Evolutionary conservation across 1,140 invertebrate genomes (phyloP).

Genomic region (Atta colombica): DNA sequence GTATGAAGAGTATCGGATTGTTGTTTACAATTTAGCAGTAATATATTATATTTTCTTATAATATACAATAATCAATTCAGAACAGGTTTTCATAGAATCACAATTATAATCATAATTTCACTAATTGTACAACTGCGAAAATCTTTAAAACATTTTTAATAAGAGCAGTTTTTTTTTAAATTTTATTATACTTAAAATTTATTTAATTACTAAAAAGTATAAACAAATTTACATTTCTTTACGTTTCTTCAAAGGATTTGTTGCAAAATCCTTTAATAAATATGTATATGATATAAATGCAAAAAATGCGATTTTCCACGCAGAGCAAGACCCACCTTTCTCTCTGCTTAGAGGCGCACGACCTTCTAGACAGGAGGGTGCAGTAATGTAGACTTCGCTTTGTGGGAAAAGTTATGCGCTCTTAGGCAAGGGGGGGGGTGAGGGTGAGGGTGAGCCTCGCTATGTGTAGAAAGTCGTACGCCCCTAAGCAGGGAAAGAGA

Average conservation of each 20-base stretch:
- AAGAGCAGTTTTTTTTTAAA: slow-evolving; percentile 58
- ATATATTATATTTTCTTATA: slow-evolving; percentile 68
- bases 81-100: background rate
- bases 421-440: too few species aligned
- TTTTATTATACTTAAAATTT: too few species aligned
- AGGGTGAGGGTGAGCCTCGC: too few species aligned
- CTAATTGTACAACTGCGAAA: slow-evolving; percentile 29
- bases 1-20: slow-evolving; percentile 31
- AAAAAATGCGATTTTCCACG: background rate
- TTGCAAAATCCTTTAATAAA: slow-evolving; percentile 17
- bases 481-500: too few species aligned
- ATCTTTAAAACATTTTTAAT: slow-evolving; percentile 9
- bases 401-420: too few species aligned
- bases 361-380: too few species aligned
- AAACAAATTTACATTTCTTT: slow-evolving; percentile 61
- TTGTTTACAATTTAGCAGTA: slow-evolving; percentile 65
- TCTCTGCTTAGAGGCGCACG: too few species aligned
- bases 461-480: too few species aligned
- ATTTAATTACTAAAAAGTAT: slow-evolving; percentile 71
- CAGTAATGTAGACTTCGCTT: too few species aligned
- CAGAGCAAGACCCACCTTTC: too few species aligned
- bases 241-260: slow-evolving; percentile 19
- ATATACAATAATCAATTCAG: slow-evolving; percentile 64
- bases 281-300: slow-evolving; percentile 33
- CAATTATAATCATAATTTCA: slow-evolving; percentile 3